phyloP scores from a whole-genome alignment of 2,113 vertebrate genomes.

The Rhineura floridana region DNA sequence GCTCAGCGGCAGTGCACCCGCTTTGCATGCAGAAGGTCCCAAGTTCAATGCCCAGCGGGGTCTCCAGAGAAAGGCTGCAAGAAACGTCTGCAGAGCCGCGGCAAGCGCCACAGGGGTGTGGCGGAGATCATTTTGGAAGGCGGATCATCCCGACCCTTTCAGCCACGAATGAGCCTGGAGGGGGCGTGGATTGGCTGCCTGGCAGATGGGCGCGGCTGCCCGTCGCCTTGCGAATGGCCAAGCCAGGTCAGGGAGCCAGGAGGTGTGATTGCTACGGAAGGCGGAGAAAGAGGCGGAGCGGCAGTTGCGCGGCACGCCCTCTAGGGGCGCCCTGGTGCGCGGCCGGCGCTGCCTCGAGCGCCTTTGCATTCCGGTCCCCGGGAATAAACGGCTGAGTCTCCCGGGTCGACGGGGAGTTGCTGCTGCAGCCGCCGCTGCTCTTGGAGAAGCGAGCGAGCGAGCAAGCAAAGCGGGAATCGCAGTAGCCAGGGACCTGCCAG shows the following conservation, averaged over 20 bases:
- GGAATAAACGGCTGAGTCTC: not conserved
- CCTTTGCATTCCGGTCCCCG: not conserved
- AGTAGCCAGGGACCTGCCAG: not conserved
- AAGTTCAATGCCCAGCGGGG: too few species aligned
- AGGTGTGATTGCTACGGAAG: not conserved
- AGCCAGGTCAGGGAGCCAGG: too few species aligned
- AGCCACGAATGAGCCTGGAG: too few species aligned
- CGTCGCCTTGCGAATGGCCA: not conserved
- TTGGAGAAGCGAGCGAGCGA: not conserved
- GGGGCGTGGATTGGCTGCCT: not conserved
- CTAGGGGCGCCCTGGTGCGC: not conserved
- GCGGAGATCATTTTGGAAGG: not conserved
- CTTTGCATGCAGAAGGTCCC: too few species aligned
- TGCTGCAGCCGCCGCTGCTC: constrained; percentile 23
- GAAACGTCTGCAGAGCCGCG: too few species aligned
- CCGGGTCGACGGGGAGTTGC: not conserved
- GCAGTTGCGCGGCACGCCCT: not conserved
- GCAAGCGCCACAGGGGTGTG: too few species aligned
- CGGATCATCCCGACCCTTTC: rapidly evolving
- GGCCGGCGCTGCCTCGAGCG: not conserved
- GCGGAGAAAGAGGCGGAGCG: too few species aligned
- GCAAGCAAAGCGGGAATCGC: not conserved
- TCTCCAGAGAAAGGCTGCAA: too few species aligned
- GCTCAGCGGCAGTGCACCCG: too few species aligned
- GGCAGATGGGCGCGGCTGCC: not conserved